Evolutionary conservation across 2,113 vertebrate species (phyloP).

Genomic region (Leptobrachium ailaonicum): DNA sequence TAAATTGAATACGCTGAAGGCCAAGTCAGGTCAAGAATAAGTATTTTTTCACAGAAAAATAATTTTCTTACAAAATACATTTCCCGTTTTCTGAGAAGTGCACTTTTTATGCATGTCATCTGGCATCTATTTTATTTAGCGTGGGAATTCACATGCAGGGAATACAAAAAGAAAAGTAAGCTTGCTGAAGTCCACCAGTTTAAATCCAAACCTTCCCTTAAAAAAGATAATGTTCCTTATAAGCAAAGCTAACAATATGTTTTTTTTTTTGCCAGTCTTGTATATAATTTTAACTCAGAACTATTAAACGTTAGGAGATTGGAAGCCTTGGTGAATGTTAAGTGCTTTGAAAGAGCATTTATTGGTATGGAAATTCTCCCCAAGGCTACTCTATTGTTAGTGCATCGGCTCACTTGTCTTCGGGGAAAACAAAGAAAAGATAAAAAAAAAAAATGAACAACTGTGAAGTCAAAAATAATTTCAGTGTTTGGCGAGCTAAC

Average conservation of each 20-base stretch:
- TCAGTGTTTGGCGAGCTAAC: slow-evolving; percentile 13
- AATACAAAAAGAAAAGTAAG: too few relatives aligned
- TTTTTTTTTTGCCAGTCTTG: slow-evolving; percentile 19
- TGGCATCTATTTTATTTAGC: too few relatives aligned
- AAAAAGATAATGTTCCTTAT: slow-evolving; percentile 5
- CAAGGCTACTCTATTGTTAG: slow-evolving; percentile 10
- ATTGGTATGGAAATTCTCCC: slow-evolving; percentile 41
- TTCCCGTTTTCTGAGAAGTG: not conserved
- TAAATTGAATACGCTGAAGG: too few relatives aligned
- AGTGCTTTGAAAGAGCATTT: slow-evolving; percentile 15
- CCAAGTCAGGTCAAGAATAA: too few relatives aligned
- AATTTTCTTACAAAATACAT: not conserved
- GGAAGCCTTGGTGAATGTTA: slow-evolving; percentile 26
- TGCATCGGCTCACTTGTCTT: slow-evolving; percentile 32
- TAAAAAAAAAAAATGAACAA: slow-evolving; percentile 22
- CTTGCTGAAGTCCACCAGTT: not conserved
- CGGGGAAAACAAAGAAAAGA: slow-evolving; percentile 26
- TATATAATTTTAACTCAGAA: slow-evolving; percentile 32
- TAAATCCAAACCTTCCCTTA: slow-evolving; percentile 4
- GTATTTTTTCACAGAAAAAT: too few relatives aligned
- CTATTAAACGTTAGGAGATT: slow-evolving; percentile 34
- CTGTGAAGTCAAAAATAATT: slow-evolving; percentile 26
- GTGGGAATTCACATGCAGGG: too few relatives aligned
- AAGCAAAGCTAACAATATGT: slow-evolving; percentile 18
- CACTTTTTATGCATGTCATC: not conserved